A percentile compares a stretch with the other conserved stretches of the same genome.
Conservation (phyloP, 1,140 invertebrate genomes). For the Heterodera schachtii region DNA sequence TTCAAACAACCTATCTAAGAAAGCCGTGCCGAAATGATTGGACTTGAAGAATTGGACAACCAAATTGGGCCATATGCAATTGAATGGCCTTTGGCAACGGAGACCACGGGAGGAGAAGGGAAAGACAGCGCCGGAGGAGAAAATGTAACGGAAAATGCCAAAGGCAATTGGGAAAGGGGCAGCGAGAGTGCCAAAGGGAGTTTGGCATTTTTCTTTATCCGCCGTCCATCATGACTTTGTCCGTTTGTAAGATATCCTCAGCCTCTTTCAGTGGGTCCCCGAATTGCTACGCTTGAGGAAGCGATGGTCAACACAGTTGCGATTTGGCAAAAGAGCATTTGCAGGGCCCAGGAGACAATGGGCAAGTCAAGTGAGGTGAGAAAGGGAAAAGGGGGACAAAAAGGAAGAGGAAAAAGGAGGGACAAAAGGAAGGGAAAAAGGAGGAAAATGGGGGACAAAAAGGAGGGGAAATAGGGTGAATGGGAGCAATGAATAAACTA, state of each 20-base stretch:
- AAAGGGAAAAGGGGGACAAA: neutral
- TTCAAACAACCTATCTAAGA: neutral
- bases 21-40: neutral
- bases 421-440: neutral
- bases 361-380: slow-evolving; percentile 30
- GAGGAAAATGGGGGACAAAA: no score
- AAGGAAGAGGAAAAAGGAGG: no score
- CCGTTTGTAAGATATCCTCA: no score
- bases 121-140: neutral
- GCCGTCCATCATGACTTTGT: no score
- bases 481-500: no score
- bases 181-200: no score
- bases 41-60: slow-evolving; percentile 8
- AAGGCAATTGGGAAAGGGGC: no score
- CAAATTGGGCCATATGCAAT: slow-evolving; percentile 4
- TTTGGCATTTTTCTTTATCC: no score
- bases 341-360: slow-evolving; percentile 15
- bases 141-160: neutral
- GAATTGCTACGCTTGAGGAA: slow-evolving; percentile 22
- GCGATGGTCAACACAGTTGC: slow-evolving; percentile 25
- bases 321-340: slow-evolving; percentile 21
- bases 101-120: neutral
- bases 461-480: no score
- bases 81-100: slow-evolving; percentile 8
- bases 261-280: slow-evolving; percentile 1